Evolutionary conservation across 2,797 vertebrate genomes (phyloP).

Genomic region (Nasua narica): DNA sequence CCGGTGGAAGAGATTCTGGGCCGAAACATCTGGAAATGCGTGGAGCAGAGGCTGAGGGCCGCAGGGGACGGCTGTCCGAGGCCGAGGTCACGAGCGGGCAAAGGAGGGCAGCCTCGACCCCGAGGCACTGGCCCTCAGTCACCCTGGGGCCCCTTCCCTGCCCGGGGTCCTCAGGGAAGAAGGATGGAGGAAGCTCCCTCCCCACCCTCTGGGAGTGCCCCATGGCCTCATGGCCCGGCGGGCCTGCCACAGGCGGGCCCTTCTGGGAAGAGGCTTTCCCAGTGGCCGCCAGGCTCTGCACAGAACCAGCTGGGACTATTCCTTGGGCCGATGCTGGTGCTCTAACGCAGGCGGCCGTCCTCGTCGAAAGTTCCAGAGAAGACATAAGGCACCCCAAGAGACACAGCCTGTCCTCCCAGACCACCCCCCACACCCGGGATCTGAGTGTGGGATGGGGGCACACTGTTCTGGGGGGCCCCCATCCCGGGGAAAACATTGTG

Average conservation of each 20-base stretch:
- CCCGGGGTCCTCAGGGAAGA: neutral
- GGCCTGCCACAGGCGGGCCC: neutral
- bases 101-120: neutral
- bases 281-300: rapidly evolving
- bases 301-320: neutral
- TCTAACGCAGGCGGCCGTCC: neutral
- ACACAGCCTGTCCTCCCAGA: neutral
- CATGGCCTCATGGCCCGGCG: neutral
- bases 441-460: neutral
- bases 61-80: neutral
- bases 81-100: neutral
- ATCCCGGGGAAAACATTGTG: neutral
- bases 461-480: rapidly evolving
- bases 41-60: neutral
- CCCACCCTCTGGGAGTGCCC: neutral
- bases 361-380: neutral
- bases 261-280: neutral
- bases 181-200: constrained; percentile 5
- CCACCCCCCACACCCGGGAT: neutral
- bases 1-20: neutral
- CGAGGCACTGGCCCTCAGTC: neutral
- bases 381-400: neutral
- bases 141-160: neutral
- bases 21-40: neutral
- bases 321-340: neutral